These are phyloP conservation scores for Scaptomyza pallida DNA, from an alignment of 1,140 invertebrate genomes.

Conservation along the genomic window DNA sequence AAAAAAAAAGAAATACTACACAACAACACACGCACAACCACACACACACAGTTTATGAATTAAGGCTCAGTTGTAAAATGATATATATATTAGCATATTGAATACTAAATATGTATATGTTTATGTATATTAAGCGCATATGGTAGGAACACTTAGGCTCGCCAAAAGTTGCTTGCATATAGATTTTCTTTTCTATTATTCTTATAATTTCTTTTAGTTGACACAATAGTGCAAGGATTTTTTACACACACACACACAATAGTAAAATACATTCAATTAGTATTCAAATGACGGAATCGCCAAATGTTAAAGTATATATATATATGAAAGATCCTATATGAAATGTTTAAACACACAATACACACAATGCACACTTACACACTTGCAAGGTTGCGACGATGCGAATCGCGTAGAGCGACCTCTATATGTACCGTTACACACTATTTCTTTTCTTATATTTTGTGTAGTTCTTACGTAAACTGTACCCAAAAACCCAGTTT, in stretches of 20 bases:
- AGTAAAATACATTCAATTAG: constrained; percentile 47
- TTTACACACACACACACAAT: constrained; percentile 35
- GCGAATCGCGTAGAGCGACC: constrained; percentile 33
- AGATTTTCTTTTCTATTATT: constrained; percentile 40
- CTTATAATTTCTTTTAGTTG: constrained; percentile 33
- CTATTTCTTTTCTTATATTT: constrained; percentile 13
- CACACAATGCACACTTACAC: constrained; percentile 14
- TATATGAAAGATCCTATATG: constrained; percentile 31
- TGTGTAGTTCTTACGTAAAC: constrained; percentile 39
- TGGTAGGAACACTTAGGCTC: constrained; percentile 75
- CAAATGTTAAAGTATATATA: constrained; percentile 48
- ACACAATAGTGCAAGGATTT: constrained; percentile 45
- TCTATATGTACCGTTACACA: not conserved
- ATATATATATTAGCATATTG: constrained; percentile 46
- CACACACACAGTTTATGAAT: constrained; percentile 20
- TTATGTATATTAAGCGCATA: constrained; percentile 71
- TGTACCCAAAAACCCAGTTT: constrained; percentile 61
- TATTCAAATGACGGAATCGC: constrained; percentile 53
- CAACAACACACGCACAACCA: too few relatives aligned
- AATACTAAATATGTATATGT: constrained; percentile 49
- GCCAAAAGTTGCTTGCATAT: constrained; percentile 59
- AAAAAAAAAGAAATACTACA: constrained; percentile 25
- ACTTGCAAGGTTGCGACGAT: not conserved
- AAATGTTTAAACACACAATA: constrained; percentile 28
- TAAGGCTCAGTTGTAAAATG: constrained; percentile 61